These are phyloP conservation scores for Phoeniculus purpureus DNA, from an alignment of 2,797 vertebrate genomes.

Conservation along the genomic window DNA sequence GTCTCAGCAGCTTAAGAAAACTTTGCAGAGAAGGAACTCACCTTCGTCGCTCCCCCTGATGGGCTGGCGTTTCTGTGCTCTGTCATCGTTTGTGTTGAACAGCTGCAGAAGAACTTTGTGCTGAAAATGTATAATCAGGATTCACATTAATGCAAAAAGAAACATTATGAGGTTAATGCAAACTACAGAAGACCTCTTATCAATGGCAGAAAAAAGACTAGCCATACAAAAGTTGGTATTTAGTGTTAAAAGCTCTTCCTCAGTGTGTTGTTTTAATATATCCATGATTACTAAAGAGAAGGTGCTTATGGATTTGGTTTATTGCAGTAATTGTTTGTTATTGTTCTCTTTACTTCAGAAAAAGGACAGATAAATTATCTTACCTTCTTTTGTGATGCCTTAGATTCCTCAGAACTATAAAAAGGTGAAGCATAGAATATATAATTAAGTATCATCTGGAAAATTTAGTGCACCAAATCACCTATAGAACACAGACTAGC, in stretches of 20 bases:
- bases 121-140: slow-evolving; percentile 72
- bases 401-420: slow-evolving; percentile 88
- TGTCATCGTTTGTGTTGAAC: slow-evolving; percentile 91
- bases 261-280: neutral
- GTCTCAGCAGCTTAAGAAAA: neutral
- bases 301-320: neutral
- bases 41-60: slow-evolving; percentile 92
- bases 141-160: neutral
- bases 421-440: slow-evolving; percentile 50
- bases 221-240: neutral
- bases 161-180: neutral
- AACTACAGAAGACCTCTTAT: neutral
- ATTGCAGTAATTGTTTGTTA: no score
- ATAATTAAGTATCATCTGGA: neutral
- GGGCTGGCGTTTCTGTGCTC: slow-evolving; percentile 90
- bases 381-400: slow-evolving; percentile 91
- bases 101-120: slow-evolving; percentile 95
- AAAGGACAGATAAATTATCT: neutral
- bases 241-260: neutral
- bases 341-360: neutral
- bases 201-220: neutral
- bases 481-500: neutral
- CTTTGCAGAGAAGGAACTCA: slow-evolving; percentile 72
- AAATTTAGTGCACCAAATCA: neutral
- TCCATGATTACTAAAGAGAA: neutral